These are phyloP conservation scores for Colletes gigas DNA, from an alignment of 1,140 invertebrate genomes.

Conservation along the genomic window DNA sequence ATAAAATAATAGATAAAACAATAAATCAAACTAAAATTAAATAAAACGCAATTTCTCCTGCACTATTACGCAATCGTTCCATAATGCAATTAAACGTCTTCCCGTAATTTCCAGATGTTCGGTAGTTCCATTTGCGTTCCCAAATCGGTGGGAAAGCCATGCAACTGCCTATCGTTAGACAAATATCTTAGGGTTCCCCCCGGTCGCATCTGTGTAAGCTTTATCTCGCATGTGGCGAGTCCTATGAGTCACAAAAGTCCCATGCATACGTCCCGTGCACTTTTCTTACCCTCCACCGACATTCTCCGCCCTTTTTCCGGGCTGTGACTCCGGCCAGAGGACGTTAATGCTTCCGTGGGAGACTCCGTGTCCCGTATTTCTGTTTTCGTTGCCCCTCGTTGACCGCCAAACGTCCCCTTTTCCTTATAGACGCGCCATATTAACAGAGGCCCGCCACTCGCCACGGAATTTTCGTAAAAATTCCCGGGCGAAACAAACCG, in stretches of 20 bases:
- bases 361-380: conserved; percentile 29
- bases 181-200: conserved; percentile 18
- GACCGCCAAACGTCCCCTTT: background rate
- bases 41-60: too few relatives aligned
- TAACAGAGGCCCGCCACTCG: too few relatives aligned
- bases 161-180: background rate
- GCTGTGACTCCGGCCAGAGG: conserved; percentile 25
- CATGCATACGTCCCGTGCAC: conserved; percentile 30
- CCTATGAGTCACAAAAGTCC: conserved; percentile 48
- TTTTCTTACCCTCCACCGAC: conserved; percentile 50
- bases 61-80: too few relatives aligned
- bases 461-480: conserved; percentile 20
- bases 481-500: conserved; percentile 11
- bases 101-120: too few relatives aligned
- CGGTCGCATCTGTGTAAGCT: conserved; percentile 16
- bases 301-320: conserved; percentile 51
- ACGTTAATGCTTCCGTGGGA: conserved; percentile 46
- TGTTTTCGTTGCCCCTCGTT: conserved; percentile 12
- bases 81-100: too few relatives aligned
- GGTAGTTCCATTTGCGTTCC: too few relatives aligned
- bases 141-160: background rate
- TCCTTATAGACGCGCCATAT: background rate
- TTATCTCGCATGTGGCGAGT: conserved; percentile 45
- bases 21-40: too few relatives aligned
- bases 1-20: too few relatives aligned